Evolutionary conservation across 2,113 vertebrate genomes (phyloP).

Genomic region (Neopipo cinnamomea): DNA sequence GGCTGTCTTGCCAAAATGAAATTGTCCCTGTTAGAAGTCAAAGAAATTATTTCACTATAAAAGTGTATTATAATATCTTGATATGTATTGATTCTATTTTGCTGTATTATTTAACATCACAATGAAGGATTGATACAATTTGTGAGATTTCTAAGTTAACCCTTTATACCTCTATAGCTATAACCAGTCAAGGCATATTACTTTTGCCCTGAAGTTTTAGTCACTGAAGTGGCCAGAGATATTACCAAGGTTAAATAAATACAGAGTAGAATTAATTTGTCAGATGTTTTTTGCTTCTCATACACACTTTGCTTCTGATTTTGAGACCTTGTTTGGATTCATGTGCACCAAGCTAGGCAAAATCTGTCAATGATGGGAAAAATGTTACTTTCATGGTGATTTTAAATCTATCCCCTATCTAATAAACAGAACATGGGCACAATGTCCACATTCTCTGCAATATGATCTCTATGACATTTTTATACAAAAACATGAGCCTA

Average conservation of each 20-base stretch:
- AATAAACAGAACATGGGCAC: background rate
- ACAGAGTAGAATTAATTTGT: background rate
- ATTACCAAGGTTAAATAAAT: background rate
- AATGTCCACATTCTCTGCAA: background rate
- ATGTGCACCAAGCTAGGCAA: background rate
- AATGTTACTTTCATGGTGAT: background rate
- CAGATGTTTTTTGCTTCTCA: background rate
- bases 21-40: slow-evolving; percentile 6
- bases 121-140: background rate
- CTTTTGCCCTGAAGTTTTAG: background rate
- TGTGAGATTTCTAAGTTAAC: background rate
- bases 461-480: background rate
- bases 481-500: background rate
- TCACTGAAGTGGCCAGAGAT: background rate
- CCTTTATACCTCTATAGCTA: background rate
- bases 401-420: background rate
- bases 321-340: background rate
- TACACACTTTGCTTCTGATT: background rate
- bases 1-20: background rate
- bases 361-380: background rate
- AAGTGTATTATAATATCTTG: slow-evolving; percentile 26
- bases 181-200: background rate
- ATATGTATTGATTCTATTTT: slow-evolving; percentile 38
- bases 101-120: background rate
- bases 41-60: slow-evolving; percentile 26